phyloP scores from a whole-genome alignment of 2,113 vertebrate species.

The Pterophyllum scalare region DNA sequence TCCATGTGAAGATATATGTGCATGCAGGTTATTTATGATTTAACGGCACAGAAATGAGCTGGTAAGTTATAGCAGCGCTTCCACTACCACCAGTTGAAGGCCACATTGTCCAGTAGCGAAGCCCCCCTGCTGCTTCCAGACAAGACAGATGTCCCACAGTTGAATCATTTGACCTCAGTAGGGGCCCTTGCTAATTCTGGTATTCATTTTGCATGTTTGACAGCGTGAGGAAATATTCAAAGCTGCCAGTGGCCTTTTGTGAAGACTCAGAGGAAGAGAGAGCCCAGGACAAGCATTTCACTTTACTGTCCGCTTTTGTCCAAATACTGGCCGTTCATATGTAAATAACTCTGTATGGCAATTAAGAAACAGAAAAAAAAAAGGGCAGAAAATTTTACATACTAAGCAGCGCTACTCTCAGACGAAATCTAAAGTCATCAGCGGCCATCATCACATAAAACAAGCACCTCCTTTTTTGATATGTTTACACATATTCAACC shows the following conservation, averaged over 20 bases:
- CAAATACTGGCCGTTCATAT: constrained; percentile 49
- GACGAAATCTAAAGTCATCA: background rate
- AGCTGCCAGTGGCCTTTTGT: constrained; percentile 50
- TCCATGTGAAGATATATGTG: too few relatives aligned
- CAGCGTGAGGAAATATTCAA: constrained; percentile 45
- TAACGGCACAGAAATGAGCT: constrained; percentile 2
- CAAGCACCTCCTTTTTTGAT: background rate
- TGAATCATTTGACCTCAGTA: constrained; percentile 58
- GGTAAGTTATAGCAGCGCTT: background rate
- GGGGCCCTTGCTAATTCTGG: constrained; percentile 41
- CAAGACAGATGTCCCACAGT: constrained; percentile 64
- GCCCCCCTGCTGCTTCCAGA: constrained; percentile 29
- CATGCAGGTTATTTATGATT: constrained; percentile 27
- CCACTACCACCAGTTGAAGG: constrained; percentile 30
- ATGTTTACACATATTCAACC: background rate
- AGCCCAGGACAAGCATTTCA: constrained; percentile 22
- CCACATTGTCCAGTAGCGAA: constrained; percentile 40
- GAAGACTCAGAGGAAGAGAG: constrained; percentile 9
- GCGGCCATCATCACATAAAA: background rate
- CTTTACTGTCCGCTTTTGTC: constrained; percentile 40
- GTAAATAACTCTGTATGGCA: constrained; percentile 26
- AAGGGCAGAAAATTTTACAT: constrained; percentile 14
- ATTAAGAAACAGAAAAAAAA: background rate
- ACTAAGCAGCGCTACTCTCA: background rate
- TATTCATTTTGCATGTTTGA: constrained; percentile 34